phyloP scores from a whole-genome alignment of 2,888 invertebrate species.

The Campaea margaritaria region DNA sequence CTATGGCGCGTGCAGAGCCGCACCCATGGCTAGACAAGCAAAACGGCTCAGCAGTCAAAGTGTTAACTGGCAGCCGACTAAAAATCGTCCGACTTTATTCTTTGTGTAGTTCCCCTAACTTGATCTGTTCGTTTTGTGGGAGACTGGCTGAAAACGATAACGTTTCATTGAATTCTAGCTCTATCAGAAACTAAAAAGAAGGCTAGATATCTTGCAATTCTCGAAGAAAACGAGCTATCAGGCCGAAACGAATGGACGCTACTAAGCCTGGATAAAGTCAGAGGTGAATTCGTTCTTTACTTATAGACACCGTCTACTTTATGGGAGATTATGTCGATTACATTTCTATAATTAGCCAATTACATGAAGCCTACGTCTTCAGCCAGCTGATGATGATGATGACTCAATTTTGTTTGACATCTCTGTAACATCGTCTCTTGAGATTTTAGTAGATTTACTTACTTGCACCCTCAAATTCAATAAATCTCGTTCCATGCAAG shows the following conservation, averaged over 20 bases:
- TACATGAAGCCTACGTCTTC: too few relatives aligned
- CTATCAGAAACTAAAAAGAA: constrained; percentile 11
- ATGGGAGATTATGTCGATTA: too few relatives aligned
- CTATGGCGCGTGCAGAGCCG: too few relatives aligned
- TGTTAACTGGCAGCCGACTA: too few relatives aligned
- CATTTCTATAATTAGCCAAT: too few relatives aligned
- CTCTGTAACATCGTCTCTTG: constrained; percentile 2
- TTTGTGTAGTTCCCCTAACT: background rate
- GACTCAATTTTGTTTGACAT: too few relatives aligned
- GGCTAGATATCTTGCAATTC: constrained; percentile 10
- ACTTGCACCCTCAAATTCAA: constrained; percentile 5
- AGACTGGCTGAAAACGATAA: constrained; percentile 35
- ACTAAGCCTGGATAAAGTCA: too few relatives aligned
- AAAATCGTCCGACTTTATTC: background rate
- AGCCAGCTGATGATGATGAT: too few relatives aligned
- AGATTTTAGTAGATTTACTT: constrained; percentile 1
- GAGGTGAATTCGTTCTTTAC: background rate
- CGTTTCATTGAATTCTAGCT: constrained; percentile 16
- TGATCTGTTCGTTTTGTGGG: background rate
- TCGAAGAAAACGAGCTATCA: background rate
- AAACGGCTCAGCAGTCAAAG: too few relatives aligned
- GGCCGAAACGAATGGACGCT: too few relatives aligned
- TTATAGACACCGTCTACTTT: too few relatives aligned
- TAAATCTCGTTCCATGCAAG: constrained; percentile 22
- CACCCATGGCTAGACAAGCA: too few relatives aligned